phyloP scores from a whole-genome alignment of 37 sponge, comb jelly and placozoan genomes.

The Petrosia ficiformis region DNA sequence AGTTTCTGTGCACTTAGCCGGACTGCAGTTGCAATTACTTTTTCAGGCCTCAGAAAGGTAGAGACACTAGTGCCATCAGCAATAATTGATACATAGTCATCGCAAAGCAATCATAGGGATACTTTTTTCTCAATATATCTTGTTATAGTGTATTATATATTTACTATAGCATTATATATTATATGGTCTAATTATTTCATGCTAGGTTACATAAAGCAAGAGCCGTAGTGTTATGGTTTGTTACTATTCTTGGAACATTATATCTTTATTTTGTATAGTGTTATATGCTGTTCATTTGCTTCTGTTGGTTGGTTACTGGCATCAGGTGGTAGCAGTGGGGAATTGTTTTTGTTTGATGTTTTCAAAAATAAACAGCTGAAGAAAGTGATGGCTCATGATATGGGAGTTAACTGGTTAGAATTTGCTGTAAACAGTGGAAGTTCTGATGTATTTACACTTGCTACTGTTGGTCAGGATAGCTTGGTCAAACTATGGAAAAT shows the following conservation, averaged over 20 bases:
- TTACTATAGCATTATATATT: no score
- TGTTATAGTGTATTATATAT: no score
- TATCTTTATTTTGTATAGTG: slow-evolving; percentile 9
- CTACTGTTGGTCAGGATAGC: slow-evolving; percentile 34
- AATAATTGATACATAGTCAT: no score
- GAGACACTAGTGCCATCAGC: no score
- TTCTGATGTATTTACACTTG: neutral
- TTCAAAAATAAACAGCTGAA: slow-evolving; percentile 3
- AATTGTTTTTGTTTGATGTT: slow-evolving; percentile 51
- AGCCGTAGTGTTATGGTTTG: neutral
- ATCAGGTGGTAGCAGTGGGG: slow-evolving; percentile 51
- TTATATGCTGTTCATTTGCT: slow-evolving; percentile 51
- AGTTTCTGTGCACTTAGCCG: no score
- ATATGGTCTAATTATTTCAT: no score
- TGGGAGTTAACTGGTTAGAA: slow-evolving; percentile 54
- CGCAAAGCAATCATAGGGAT: no score
- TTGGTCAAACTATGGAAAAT: slow-evolving; percentile 41
- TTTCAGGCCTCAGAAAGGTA: no score
- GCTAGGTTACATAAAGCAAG: no score
- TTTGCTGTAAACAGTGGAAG: slow-evolving; percentile 3
- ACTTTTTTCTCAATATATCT: no score
- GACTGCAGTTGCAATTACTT: no score
- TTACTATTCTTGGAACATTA: neutral
- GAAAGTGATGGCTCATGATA: slow-evolving; percentile 30
- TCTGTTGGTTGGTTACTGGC: slow-evolving; percentile 53